A percentile compares a stretch with the other conserved stretches of the same genome.
Evolutionary conservation across 2,888 invertebrate genomes (phyloP).

Genomic region (Arenicola marina): DNA sequence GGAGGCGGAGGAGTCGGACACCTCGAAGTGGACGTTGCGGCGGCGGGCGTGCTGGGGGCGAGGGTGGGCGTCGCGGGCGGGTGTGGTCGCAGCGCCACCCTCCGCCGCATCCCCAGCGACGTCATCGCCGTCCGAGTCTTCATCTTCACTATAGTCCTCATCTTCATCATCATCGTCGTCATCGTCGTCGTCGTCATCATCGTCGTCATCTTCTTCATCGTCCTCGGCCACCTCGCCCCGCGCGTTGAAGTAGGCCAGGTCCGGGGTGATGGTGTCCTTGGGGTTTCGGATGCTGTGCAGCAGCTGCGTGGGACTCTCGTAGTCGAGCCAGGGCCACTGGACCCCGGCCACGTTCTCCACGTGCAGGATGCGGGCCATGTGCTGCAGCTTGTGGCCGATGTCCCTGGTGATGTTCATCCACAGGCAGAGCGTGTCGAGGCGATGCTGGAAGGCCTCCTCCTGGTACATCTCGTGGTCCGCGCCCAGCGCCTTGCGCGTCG

Average conservation of each 20-base stretch:
- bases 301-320: constrained; percentile 24
- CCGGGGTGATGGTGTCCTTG: constrained; percentile 4
- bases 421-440: constrained; percentile 81
- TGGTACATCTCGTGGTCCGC: constrained; percentile 74
- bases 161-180: constrained; percentile 19
- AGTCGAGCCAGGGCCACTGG: constrained; percentile 55
- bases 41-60: not conserved
- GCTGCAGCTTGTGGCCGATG: constrained; percentile 78
- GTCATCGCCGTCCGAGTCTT: not conserved
- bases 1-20: not conserved
- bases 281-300: constrained; percentile 12
- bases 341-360: constrained; percentile 39
- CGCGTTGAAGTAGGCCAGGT: too few relatives aligned
- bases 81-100: not conserved
- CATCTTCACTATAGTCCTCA: constrained; percentile 9
- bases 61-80: too few relatives aligned
- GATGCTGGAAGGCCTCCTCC: constrained; percentile 69
- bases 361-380: constrained; percentile 63
- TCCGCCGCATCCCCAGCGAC: not conserved
- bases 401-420: constrained; percentile 91
- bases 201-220: constrained; percentile 2
- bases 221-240: not conserved
- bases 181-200: constrained; percentile 25
- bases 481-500: constrained; percentile 80
- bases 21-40: constrained; percentile 8